Percentiles rank a stretch among this genome's conserved stretches.
These are phyloP conservation scores for Pao palembangensis DNA, from an alignment of 2,113 vertebrate species.

Conservation along the genomic window DNA sequence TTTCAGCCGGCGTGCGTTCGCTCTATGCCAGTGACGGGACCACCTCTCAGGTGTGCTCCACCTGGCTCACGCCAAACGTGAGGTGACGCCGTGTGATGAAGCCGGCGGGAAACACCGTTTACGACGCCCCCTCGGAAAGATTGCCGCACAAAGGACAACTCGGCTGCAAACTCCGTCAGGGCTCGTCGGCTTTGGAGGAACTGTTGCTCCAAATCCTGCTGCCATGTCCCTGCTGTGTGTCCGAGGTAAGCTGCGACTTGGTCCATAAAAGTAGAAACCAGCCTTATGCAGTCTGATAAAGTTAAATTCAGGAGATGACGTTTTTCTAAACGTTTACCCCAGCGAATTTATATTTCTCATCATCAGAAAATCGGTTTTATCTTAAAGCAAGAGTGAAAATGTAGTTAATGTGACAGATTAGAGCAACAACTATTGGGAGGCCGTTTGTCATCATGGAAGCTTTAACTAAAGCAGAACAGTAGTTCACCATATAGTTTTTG, in stretches of 20 bases:
- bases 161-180: constrained; percentile 36
- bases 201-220: constrained; percentile 41
- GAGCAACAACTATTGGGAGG: no score
- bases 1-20: constrained; percentile 28
- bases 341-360: no score
- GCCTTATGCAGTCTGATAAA: no score
- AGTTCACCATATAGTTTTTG: no score
- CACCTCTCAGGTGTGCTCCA: background rate
- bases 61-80: background rate
- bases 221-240: constrained; percentile 69
- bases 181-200: constrained; percentile 32
- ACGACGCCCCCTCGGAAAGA: background rate
- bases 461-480: no score
- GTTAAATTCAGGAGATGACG: no score
- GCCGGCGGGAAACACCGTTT: background rate
- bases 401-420: no score
- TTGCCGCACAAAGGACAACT: constrained; percentile 48
- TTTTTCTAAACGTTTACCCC: no score
- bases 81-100: background rate
- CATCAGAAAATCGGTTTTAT: no score
- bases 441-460: no score
- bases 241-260: constrained; percentile 52
- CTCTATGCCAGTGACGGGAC: constrained; percentile 22
- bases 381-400: no score
- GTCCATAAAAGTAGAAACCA: no score